Evolutionary conservation across 2,888 invertebrate genomes (phyloP).

Genomic region (Nomada ruficornis): DNA sequence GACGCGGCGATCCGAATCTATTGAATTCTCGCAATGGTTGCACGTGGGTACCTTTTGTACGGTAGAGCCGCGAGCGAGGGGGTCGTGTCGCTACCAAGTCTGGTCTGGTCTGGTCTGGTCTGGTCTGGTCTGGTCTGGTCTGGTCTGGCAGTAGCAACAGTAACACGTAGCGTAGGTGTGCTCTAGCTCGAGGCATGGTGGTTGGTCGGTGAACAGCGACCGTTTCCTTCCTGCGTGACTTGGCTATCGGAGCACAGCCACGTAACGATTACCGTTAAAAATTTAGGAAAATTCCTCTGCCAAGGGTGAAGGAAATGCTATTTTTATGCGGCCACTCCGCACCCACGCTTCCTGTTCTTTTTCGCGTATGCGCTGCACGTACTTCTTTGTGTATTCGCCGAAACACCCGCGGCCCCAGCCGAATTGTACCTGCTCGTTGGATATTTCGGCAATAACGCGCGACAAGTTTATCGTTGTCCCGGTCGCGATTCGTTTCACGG

Average conservation of each 20-base stretch:
- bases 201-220: background rate
- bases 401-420: slow-evolving; percentile 5
- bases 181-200: background rate
- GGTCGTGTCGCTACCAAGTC: background rate
- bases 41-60: slow-evolving; percentile 32
- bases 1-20: slow-evolving; percentile 55
- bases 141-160: background rate
- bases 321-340: slow-evolving; percentile 60
- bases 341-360: slow-evolving; percentile 26
- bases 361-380: slow-evolving; percentile 62
- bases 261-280: slow-evolving; percentile 73
- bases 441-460: slow-evolving; percentile 37
- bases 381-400: slow-evolving; percentile 57
- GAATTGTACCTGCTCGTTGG: slow-evolving; percentile 9
- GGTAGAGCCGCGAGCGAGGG: background rate
- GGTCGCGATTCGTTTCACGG: background rate
- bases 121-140: background rate
- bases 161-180: background rate
- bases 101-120: background rate
- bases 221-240: slow-evolving; percentile 64
- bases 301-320: slow-evolving; percentile 54
- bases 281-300: slow-evolving; percentile 70
- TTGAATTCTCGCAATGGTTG: slow-evolving; percentile 61
- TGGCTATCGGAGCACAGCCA: slow-evolving; percentile 62
- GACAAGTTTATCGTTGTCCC: background rate